phyloP scores from a whole-genome alignment of 2,888 invertebrate species.

The Eupsilia transversa region DNA sequence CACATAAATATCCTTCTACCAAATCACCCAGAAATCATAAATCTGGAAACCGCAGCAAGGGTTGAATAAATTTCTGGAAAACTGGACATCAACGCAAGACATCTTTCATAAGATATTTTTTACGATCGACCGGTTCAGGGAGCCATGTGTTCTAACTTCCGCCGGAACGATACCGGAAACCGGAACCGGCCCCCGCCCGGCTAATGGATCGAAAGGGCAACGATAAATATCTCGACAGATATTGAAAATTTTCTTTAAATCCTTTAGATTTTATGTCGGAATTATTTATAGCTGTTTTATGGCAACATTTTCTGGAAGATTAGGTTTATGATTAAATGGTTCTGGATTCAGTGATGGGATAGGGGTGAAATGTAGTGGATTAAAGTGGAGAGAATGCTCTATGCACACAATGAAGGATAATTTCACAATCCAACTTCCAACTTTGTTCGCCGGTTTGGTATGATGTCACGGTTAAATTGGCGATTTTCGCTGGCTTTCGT shows the following conservation, averaged over 20 bases:
- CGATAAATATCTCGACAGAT: constrained; percentile 71
- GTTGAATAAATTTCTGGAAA: constrained; percentile 60
- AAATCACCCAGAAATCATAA: constrained; percentile 42
- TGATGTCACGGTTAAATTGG: not conserved
- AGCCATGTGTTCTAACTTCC: constrained; percentile 69
- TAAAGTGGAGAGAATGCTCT: constrained; percentile 8
- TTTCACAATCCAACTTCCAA: not conserved
- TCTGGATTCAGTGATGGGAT: constrained; percentile 20
- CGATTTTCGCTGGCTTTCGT: not conserved
- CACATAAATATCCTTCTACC: constrained; percentile 31
- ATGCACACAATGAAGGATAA: not conserved
- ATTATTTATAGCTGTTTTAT: constrained; percentile 58
- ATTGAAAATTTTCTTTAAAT: constrained; percentile 66
- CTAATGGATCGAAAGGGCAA: constrained; percentile 77
- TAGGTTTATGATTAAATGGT: constrained; percentile 46
- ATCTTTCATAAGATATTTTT: constrained; percentile 63
- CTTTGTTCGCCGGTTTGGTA: not conserved
- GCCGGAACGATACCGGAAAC: constrained; percentile 73
- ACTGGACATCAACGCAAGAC: constrained; percentile 53
- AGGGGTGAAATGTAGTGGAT: constrained; percentile 28
- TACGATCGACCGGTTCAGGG: constrained; percentile 57
- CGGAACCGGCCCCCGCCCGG: constrained; percentile 71
- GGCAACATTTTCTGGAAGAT: constrained; percentile 52
- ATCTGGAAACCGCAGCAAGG: constrained; percentile 42
- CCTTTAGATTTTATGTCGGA: constrained; percentile 57